phyloP scores from a whole-genome alignment of 2,113 vertebrate species.

The Pollimyrus isidori region DNA sequence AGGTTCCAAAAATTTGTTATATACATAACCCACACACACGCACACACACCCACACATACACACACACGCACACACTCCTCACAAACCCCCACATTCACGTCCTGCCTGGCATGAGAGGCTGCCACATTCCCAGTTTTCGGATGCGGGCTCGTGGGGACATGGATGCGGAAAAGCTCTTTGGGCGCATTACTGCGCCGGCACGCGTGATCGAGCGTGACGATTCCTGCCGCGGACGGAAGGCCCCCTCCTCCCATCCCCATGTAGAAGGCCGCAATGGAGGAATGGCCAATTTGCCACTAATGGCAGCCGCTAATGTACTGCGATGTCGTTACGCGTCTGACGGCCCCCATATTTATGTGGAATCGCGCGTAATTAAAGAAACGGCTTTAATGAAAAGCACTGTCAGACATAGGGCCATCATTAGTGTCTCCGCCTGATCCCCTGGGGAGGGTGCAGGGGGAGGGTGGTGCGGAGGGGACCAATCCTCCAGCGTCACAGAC shows the following conservation, averaged over 20 bases:
- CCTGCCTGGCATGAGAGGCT: not conserved
- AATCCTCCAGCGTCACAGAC: not conserved
- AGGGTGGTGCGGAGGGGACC: not conserved
- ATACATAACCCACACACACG: not conserved
- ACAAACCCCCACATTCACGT: not conserved
- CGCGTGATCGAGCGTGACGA: not conserved
- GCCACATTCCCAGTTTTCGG: not conserved
- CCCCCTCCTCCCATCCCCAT: not conserved
- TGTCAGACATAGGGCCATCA: slow-evolving; percentile 38
- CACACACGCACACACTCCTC: not conserved
- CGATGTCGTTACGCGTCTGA: slow-evolving; percentile 47
- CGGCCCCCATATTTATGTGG: slow-evolving; percentile 48
- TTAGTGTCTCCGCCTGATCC: slow-evolving; percentile 30
- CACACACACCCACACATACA: not conserved
- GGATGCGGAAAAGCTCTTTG: not conserved
- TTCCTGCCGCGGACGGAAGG: not conserved
- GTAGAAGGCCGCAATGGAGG: slow-evolving; percentile 22
- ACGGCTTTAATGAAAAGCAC: slow-evolving; percentile 44
- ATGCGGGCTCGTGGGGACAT: not conserved
- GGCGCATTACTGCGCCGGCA: not conserved
- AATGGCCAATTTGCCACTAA: slow-evolving; percentile 40
- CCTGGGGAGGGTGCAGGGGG: not conserved
- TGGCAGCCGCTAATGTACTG: slow-evolving; percentile 43
- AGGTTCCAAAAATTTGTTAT: not conserved
- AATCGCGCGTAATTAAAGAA: slow-evolving; percentile 58